phyloP scores from a whole-genome alignment of 2,888 invertebrate species.

The Ashinkailepas kermadecensis region DNA sequence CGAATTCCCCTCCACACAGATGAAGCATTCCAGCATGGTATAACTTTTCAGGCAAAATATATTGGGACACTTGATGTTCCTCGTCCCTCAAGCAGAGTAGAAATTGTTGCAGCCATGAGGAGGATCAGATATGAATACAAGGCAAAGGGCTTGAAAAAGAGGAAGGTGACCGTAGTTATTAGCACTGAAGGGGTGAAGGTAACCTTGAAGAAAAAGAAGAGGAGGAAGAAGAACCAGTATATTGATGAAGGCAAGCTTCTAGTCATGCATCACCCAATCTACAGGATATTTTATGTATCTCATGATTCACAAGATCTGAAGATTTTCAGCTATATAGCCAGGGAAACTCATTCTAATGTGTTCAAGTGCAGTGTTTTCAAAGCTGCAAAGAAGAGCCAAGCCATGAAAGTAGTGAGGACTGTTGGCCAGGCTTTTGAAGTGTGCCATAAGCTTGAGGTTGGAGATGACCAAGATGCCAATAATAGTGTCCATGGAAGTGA shows the following conservation, averaged over 20 bases:
- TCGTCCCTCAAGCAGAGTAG: slow-evolving; percentile 88
- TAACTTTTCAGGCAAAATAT: slow-evolving; percentile 95
- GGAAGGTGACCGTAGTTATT: slow-evolving; percentile 89
- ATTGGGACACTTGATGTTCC: slow-evolving; percentile 97
- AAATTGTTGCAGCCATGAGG: slow-evolving; percentile 99
- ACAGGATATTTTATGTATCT: slow-evolving; percentile 98
- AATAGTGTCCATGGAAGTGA: slow-evolving; percentile 39
- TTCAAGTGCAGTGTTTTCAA: slow-evolving; percentile 99
- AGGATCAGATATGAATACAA: slow-evolving; percentile 99
- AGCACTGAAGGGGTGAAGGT: slow-evolving; percentile 93
- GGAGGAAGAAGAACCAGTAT: slow-evolving; percentile 47
- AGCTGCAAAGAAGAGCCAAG: slow-evolving; percentile 97
- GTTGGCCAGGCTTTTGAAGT: slow-evolving; percentile 99
- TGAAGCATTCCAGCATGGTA: slow-evolving; percentile 94
- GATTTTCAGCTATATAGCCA: slow-evolving; percentile 98
- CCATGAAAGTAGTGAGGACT: slow-evolving; percentile 95
- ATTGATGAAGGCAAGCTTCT: slow-evolving; percentile 59
- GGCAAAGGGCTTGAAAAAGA: slow-evolving; percentile 93
- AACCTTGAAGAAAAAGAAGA: slow-evolving; percentile 63
- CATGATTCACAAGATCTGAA: slow-evolving; percentile 97
- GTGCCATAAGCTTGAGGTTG: slow-evolving; percentile 56
- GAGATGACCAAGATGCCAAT: slow-evolving; percentile 46
- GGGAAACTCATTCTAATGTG: slow-evolving; percentile 90
- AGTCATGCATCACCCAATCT: slow-evolving; percentile 86
- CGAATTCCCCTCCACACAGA: slow-evolving; percentile 94